Conservation (phyloP, 2,888 invertebrate genomes). For the Trissoscelio sp. region DNA sequence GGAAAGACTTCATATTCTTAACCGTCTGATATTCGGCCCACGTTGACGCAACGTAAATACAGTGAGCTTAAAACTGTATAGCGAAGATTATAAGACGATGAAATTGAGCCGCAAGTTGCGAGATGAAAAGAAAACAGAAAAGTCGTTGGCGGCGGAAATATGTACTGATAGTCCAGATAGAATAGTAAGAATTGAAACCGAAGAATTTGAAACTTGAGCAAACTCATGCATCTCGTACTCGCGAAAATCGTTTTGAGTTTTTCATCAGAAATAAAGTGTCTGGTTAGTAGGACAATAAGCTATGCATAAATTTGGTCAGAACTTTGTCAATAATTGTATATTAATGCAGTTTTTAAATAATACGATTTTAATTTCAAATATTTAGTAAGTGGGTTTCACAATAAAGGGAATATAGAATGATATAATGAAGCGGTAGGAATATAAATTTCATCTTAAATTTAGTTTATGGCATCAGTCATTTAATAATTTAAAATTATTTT, state of each 20-base stretch:
- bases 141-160: constrained; percentile 51
- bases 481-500: too few relatives aligned
- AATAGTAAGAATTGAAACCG: constrained; percentile 54
- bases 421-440: too few relatives aligned
- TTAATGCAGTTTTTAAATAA: too few relatives aligned
- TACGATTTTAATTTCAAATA: too few relatives aligned
- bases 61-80: constrained; percentile 52
- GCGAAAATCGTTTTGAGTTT: constrained; percentile 23
- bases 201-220: constrained; percentile 52
- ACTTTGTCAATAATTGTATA: too few relatives aligned
- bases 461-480: too few relatives aligned
- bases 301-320: too few relatives aligned
- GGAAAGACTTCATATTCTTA: constrained; percentile 48
- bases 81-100: constrained; percentile 67
- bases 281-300: constrained; percentile 30
- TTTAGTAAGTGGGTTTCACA: too few relatives aligned
- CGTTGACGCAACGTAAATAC: constrained; percentile 60
- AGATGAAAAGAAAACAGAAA: constrained; percentile 69
- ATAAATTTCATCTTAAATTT: too few relatives aligned
- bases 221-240: constrained; percentile 44
- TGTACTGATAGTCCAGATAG: constrained; percentile 59
- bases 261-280: constrained; percentile 18
- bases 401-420: too few relatives aligned
- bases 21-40: constrained; percentile 46
- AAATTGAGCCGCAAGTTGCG: constrained; percentile 64